phyloP scores from a whole-genome alignment of 2,888 invertebrate genomes.

The Coelinius sp. region DNA sequence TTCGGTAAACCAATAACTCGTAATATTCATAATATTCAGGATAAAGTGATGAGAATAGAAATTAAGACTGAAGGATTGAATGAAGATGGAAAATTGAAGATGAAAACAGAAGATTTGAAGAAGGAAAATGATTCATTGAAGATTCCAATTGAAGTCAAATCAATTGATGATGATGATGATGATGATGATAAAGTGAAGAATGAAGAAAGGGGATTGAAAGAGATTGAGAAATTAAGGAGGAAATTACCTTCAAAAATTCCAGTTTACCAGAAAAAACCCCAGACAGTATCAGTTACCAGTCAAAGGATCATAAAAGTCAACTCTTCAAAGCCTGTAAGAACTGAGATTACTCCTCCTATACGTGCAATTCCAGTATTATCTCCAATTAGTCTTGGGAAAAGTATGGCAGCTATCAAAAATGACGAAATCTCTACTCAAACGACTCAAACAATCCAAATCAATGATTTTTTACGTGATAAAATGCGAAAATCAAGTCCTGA shows the following conservation, averaged over 20 bases:
- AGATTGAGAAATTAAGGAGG: neutral
- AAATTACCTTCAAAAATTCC: slow-evolving; percentile 57
- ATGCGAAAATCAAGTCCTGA: too few species aligned
- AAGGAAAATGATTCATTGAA: neutral
- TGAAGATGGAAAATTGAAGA: neutral
- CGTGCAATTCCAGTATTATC: slow-evolving; percentile 31
- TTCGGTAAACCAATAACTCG: slow-evolving; percentile 39
- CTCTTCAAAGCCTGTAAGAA: slow-evolving; percentile 32
- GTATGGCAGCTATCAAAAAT: slow-evolving; percentile 48
- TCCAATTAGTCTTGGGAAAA: slow-evolving; percentile 41
- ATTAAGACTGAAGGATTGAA: neutral
- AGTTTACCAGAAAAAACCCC: slow-evolving; percentile 51
- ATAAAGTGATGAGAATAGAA: neutral
- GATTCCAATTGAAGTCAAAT: neutral
- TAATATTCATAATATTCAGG: too few species aligned
- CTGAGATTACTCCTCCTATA: slow-evolving; percentile 7
- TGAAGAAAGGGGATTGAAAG: neutral
- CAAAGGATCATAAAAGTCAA: slow-evolving; percentile 41
- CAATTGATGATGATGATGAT: neutral
- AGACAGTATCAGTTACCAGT: slow-evolving; percentile 43
- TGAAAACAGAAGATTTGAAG: neutral
- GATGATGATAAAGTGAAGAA: slow-evolving; percentile 27
- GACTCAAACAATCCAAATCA: too few species aligned
- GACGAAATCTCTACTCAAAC: too few species aligned
- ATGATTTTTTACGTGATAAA: too few species aligned